Conservation (phyloP, 1,140 invertebrate species). For the Mamestra configurata region DNA sequence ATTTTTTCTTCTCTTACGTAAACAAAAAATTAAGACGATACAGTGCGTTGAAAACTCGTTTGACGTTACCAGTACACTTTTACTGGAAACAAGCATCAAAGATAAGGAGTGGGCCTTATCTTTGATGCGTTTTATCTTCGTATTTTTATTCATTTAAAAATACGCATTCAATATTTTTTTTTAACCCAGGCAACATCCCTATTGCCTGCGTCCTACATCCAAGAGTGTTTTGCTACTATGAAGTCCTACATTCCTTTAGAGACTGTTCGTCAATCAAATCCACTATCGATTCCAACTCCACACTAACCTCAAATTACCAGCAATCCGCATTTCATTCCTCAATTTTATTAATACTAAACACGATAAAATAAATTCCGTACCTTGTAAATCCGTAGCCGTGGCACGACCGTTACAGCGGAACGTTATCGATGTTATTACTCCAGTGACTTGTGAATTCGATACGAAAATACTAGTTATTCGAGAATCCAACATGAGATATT, state of each 20-base stretch:
- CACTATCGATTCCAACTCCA: not conserved
- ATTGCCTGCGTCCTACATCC: too few species aligned
- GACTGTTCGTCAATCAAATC: not conserved
- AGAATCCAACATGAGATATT: constrained; percentile 30
- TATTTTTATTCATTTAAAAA: too few species aligned
- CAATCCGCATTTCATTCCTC: constrained; percentile 26
- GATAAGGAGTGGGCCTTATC: too few species aligned
- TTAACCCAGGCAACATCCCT: too few species aligned
- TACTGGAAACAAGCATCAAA: too few species aligned
- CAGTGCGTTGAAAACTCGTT: too few species aligned
- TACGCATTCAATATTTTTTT: too few species aligned
- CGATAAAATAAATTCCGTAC: constrained; percentile 25
- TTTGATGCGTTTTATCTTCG: too few species aligned
- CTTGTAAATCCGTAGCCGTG: constrained; percentile 21
- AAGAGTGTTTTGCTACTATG: too few species aligned
- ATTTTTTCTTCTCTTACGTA: too few species aligned
- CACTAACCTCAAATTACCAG: constrained; percentile 27
- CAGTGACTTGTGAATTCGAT: constrained; percentile 48
- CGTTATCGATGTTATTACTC: constrained; percentile 44
- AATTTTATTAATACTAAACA: constrained; percentile 42
- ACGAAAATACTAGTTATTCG: constrained; percentile 48
- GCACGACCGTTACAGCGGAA: constrained; percentile 25
- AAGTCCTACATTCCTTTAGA: not conserved
- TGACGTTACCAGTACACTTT: too few species aligned
- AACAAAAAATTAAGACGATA: too few species aligned